Evolutionary conservation across 2,113 vertebrate species (phyloP).

Genomic region (Cettia cetti): DNA sequence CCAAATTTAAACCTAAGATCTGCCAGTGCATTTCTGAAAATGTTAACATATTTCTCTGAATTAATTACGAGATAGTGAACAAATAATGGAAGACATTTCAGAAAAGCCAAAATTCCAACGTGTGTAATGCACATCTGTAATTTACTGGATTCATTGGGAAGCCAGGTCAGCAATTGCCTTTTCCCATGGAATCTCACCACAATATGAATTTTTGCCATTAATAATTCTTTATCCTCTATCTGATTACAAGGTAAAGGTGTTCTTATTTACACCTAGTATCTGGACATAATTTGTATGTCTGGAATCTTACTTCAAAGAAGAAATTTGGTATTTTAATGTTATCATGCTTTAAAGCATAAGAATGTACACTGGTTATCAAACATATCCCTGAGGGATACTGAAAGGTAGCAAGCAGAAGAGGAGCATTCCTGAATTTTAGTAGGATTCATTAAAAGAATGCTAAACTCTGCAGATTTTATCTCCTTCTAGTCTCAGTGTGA

Average conservation of each 20-base stretch:
- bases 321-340: not conserved
- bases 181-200: not conserved
- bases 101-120: not conserved
- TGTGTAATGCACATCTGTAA: not conserved
- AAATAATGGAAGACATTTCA: not conserved
- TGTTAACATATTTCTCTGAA: not conserved
- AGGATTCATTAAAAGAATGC: not conserved
- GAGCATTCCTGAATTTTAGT: not conserved
- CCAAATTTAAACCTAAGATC: not conserved
- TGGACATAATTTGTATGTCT: not conserved
- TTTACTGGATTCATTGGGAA: constrained; percentile 2
- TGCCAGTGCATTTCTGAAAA: not conserved
- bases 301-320: not conserved
- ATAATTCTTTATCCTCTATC: not conserved
- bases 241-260: not conserved
- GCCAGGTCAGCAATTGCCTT: not conserved
- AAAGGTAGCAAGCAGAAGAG: not conserved
- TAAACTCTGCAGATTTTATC: not conserved
- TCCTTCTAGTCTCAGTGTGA: not conserved
- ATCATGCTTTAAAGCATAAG: not conserved
- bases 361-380: not conserved
- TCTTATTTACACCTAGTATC: not conserved
- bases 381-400: not conserved
- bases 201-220: not conserved
- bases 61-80: not conserved